Conservation (phyloP, 2,797 vertebrate genomes). For the Poecilia wingei region DNA sequence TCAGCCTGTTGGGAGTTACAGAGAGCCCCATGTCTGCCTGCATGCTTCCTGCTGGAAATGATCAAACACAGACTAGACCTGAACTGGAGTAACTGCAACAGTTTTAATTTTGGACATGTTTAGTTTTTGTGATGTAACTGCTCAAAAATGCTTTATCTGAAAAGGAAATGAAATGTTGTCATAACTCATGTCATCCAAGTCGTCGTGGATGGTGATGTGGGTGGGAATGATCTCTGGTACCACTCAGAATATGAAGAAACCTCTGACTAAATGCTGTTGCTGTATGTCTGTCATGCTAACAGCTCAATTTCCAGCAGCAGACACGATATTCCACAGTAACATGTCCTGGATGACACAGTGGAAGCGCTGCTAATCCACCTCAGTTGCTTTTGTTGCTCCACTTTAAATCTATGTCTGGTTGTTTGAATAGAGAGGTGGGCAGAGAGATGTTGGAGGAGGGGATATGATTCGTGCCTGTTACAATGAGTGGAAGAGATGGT, state of each 20-base stretch:
- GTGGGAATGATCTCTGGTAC: not conserved
- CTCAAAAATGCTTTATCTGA: not conserved
- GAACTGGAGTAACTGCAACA: not conserved
- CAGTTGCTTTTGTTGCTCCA: not conserved
- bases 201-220: not conserved
- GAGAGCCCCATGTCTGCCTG: not conserved
- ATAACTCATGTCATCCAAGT: not conserved
- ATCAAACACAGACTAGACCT: not conserved
- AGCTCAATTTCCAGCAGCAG: not conserved
- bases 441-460: too few species aligned
- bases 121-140: not conserved
- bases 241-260: not conserved
- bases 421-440: too few species aligned
- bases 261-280: not conserved
- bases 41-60: not conserved
- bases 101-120: not conserved
- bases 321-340: not conserved
- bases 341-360: not conserved
- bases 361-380: not conserved
- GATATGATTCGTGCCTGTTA: too few species aligned
- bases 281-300: not conserved
- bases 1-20: not conserved
- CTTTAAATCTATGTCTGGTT: not conserved
- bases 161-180: not conserved
- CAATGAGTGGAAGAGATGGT: not conserved